A percentile compares a stretch with the other conserved stretches of the same genome.
Conservation (phyloP, 2,888 invertebrate genomes). For the Dasysyrphus albostriatus region DNA sequence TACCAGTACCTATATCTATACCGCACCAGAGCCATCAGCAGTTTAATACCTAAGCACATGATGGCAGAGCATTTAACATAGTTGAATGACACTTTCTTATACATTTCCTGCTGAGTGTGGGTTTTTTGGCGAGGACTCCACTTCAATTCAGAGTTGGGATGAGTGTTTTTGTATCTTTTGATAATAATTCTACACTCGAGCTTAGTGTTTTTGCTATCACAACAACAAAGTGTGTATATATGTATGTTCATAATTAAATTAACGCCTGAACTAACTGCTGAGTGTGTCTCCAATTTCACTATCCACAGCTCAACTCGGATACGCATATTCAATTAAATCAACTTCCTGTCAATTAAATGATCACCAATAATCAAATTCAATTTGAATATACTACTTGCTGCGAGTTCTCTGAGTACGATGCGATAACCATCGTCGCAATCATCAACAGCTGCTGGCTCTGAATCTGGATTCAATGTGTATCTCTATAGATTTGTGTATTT, state of each 20-base stretch:
- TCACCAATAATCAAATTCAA: constrained; percentile 76
- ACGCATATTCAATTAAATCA: constrained; percentile 73
- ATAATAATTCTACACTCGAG: constrained; percentile 11
- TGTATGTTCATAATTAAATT: constrained; percentile 58
- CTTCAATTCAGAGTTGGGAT: neutral
- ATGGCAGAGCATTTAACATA: constrained; percentile 54
- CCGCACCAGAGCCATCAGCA: constrained; percentile 13
- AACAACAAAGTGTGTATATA: constrained; percentile 62
- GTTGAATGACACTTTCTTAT: constrained; percentile 74
- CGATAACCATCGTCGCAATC: constrained; percentile 72
- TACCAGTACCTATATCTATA: neutral
- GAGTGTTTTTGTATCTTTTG: constrained; percentile 15
- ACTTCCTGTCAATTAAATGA: constrained; percentile 76
- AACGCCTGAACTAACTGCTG: constrained; percentile 47
- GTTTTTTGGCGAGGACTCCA: constrained; percentile 9
- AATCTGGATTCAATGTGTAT: constrained; percentile 15
- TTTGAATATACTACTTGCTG: constrained; percentile 62
- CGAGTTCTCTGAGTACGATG: constrained; percentile 49
- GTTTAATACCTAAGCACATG: constrained; percentile 54
- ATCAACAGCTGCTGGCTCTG: constrained; percentile 70
- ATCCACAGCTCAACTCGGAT: constrained; percentile 41
- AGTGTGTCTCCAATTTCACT: constrained; percentile 45
- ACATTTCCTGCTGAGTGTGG: constrained; percentile 38
- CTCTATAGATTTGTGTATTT: constrained; percentile 4
- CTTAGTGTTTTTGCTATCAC: constrained; percentile 5